Conservation (phyloP, 2,113 vertebrate species). For the Prionailurus viverrinus region DNA sequence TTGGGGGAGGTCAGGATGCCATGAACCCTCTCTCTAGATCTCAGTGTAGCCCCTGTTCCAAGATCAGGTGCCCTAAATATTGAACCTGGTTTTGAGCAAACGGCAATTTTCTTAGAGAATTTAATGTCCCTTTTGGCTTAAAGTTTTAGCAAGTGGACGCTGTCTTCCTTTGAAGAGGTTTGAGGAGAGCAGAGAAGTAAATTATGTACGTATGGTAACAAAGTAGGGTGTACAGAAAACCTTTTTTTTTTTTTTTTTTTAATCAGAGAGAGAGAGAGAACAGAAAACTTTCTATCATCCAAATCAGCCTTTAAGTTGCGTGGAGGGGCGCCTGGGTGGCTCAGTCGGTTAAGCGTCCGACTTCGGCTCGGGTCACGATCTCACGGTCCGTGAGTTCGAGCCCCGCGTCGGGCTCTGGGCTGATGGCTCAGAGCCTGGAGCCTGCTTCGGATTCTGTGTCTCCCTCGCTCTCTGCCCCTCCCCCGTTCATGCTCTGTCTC, state of each 20-base stretch:
- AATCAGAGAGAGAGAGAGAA: too few species aligned
- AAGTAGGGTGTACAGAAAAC: not conserved
- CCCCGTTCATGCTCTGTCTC: too few species aligned
- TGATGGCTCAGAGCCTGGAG: too few species aligned
- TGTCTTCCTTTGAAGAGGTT: not conserved
- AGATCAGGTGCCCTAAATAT: not conserved
- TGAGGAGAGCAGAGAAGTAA: not conserved
- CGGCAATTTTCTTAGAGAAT: not conserved
- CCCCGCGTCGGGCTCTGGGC: too few species aligned
- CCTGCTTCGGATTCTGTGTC: too few species aligned
- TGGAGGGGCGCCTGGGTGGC: not conserved
- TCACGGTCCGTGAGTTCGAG: accelerated
- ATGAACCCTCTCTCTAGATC: not conserved
- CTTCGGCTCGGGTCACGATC: too few species aligned
- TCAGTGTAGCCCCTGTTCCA: not conserved
- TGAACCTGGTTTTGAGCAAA: not conserved
- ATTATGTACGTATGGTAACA: not conserved
- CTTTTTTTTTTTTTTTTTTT: too few species aligned
- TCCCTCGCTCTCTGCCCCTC: too few species aligned
- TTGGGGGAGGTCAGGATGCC: not conserved
- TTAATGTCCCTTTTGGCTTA: not conserved
- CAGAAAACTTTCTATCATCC: not conserved
- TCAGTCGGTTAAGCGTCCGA: too few species aligned
- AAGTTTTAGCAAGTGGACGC: not conserved
- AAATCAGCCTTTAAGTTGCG: not conserved